A percentile compares a stretch with the other conserved stretches of the same genome.
phyloP scores from a whole-genome alignment of 2,888 invertebrate species.

The Sinodicranocentrus sp. region DNA sequence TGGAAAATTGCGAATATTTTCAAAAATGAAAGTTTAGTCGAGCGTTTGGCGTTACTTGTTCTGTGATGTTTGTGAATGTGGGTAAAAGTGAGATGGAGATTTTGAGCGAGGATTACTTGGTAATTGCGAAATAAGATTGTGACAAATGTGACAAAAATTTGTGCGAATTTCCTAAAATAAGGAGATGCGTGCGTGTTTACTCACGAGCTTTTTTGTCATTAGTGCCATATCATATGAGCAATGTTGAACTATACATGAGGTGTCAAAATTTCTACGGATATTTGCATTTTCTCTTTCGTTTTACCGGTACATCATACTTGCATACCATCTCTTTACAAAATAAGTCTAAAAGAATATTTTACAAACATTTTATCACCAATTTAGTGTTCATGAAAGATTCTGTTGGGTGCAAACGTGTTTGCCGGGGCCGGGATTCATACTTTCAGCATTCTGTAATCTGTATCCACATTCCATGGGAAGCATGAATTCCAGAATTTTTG shows the following conservation, averaged over 20 bases:
- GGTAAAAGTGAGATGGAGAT: conserved; percentile 1
- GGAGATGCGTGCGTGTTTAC: too few relatives aligned
- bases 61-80: background rate
- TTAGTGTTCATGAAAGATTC: too few relatives aligned
- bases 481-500: conserved; percentile 41
- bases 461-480: background rate
- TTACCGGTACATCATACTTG: background rate
- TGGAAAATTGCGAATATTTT: too few relatives aligned
- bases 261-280: too few relatives aligned
- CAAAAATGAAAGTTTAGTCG: too few relatives aligned
- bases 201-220: background rate
- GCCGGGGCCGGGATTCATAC: background rate
- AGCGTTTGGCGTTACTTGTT: too few relatives aligned
- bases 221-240: background rate
- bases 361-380: too few relatives aligned
- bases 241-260: too few relatives aligned
- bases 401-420: too few relatives aligned
- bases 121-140: conserved; percentile 17
- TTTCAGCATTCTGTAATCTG: background rate
- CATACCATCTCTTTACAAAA: background rate
- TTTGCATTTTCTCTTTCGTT: too few relatives aligned
- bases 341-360: too few relatives aligned
- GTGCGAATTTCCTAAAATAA: background rate
- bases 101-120: background rate
- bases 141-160: conserved; percentile 34